Conservation (phyloP, 2,888 invertebrate species). For the Callimorpha dominula region DNA sequence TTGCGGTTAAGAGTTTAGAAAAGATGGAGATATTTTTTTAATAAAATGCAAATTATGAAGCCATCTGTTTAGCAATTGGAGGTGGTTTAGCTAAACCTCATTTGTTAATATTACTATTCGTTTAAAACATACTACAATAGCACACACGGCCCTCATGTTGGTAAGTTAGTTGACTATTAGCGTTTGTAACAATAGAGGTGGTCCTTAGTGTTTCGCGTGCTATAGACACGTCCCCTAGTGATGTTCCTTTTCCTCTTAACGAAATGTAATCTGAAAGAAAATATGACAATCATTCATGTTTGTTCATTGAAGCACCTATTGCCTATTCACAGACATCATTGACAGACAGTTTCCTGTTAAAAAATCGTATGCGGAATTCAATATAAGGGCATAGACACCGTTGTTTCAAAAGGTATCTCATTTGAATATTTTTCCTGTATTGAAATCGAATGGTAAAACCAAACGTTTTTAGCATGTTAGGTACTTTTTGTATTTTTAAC, state of each 20-base stretch:
- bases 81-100: neutral
- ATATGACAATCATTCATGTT: neutral
- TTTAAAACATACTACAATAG: too few species aligned
- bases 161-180: neutral
- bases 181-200: neutral
- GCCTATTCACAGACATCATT: neutral
- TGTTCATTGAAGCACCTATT: neutral
- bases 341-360: neutral
- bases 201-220: neutral
- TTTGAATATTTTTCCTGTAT: slow-evolving; percentile 20
- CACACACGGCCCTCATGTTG: too few species aligned
- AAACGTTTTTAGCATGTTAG: slow-evolving; percentile 28
- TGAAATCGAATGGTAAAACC: slow-evolving; percentile 32
- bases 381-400: neutral
- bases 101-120: too few species aligned
- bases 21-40: neutral
- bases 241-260: too few species aligned
- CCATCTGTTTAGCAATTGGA: neutral
- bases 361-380: neutral
- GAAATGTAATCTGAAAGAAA: neutral
- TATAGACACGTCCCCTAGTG: neutral
- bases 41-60: neutral
- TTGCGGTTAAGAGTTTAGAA: neutral
- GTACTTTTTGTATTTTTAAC: slow-evolving; percentile 23
- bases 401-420: neutral